Evolutionary conservation across 2,113 vertebrate genomes (phyloP).

Genomic region (Sciurus niger): DNA sequence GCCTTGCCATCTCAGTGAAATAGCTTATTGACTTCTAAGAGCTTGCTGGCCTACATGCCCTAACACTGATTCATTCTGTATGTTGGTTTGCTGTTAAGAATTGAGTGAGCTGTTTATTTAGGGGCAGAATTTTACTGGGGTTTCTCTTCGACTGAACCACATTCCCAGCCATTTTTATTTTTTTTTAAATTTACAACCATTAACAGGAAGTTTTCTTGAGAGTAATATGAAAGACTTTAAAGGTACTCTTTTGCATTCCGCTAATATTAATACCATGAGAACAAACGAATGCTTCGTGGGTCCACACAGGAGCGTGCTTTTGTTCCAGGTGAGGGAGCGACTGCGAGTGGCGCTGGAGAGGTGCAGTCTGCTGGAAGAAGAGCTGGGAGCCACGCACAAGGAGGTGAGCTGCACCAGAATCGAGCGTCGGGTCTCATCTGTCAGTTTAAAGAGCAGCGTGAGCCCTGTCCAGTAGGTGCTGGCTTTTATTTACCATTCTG

Average conservation of each 20-base stretch:
- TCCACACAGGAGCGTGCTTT: rapidly evolving
- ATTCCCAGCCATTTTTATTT: neutral
- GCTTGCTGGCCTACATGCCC: neutral
- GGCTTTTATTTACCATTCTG: neutral
- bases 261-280: rapidly evolving
- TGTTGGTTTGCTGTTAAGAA: neutral
- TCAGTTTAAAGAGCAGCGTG: neutral
- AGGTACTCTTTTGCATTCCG: rapidly evolving
- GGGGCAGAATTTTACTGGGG: neutral
- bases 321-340: constrained; percentile 95
- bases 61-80: neutral
- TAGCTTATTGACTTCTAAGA: neutral
- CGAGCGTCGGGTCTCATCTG: rapidly evolving
- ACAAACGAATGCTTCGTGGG: rapidly evolving
- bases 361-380: constrained; percentile 96
- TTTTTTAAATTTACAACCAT: neutral
- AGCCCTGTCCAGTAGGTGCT: rapidly evolving
- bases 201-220: neutral
- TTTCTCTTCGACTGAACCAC: too few species aligned
- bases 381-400: constrained; percentile 95
- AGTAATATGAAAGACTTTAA: neutral
- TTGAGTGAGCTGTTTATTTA: neutral
- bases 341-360: constrained; percentile 97
- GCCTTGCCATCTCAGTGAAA: rapidly evolving
- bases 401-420: constrained; percentile 90